phyloP scores from a whole-genome alignment of 2,797 vertebrate species.

The Falco berigora region DNA sequence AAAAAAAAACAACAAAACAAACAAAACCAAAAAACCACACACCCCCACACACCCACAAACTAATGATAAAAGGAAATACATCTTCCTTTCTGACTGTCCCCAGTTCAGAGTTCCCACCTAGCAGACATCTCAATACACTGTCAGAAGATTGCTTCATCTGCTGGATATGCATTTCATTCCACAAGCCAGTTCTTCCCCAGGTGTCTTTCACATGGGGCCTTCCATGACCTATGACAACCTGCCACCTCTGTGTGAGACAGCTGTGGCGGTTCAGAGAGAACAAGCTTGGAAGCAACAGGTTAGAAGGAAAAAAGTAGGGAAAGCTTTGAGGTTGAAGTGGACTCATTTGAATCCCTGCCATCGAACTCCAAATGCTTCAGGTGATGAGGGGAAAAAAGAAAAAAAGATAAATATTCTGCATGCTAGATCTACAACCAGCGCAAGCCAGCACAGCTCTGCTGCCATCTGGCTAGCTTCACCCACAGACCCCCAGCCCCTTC shows the following conservation, averaged over 20 bases:
- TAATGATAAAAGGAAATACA: not conserved
- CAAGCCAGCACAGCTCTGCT: not conserved
- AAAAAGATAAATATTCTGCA: not conserved
- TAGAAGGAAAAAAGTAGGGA: not conserved
- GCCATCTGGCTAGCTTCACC: not conserved
- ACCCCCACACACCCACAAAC: not conserved
- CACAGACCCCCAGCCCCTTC: not conserved
- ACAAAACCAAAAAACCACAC: no score
- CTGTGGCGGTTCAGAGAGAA: not conserved
- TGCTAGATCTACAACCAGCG: not conserved
- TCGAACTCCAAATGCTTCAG: not conserved
- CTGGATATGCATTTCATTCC: not conserved
- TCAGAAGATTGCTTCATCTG: not conserved
- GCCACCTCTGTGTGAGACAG: not conserved
- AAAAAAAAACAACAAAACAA: not conserved
- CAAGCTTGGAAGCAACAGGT: not conserved
- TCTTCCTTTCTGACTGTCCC: not conserved
- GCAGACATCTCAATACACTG: not conserved
- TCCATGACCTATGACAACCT: not conserved
- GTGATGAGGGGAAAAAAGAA: not conserved
- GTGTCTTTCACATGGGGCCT: not conserved
- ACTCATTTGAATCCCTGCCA: not conserved
- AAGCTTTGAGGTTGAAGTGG: not conserved
- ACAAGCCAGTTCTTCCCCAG: not conserved
- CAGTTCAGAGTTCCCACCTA: not conserved